Base-by-base conservation (phyloP, 2,888 invertebrate species). In the Orchesellides sinensis region DNA sequence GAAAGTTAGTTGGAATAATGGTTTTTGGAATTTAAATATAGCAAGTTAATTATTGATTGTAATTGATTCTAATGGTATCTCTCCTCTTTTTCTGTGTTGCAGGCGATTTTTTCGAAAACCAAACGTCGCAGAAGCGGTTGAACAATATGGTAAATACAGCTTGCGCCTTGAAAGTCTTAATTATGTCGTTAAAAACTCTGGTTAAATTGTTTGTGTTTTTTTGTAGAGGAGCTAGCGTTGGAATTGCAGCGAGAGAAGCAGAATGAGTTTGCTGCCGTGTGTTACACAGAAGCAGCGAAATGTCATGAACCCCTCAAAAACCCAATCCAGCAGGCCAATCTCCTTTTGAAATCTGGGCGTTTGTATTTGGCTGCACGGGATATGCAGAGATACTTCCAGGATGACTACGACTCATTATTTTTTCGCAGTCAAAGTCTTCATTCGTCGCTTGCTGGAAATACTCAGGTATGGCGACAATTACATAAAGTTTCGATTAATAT, bases 61-160 rank as follows among this genome's bases (percentile, higher is more conserved):
- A 70, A 19, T 23, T 23, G 32, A 5, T 32, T 32, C 32, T 32
- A 10, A 32, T 32, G 32, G 32, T 32, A 32, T 32, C 6, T 32
- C 5, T 32, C 6, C 10, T 6, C 32, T 40, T 40, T 40, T 40
- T 14, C n/a, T 5, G 1, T 40, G 10, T 69, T 69, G 2, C 65
- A 88, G 88, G 65, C 69, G 88, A 25, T 88, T 88, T 32, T 88
- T 88, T 23, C 82, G 88, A 12, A 88, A 88, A 63, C 88, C 88
- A 14, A 88, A 87, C 86, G 87, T 88, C 0, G 84, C 87, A 5
- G 88, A 88, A 66, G 87, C 88, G 1, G 83, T 87, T 8, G 85
- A 86, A 14, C 88, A 88, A 59, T 88, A 87, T 68, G 87, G 88
- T 88, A 69, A 69, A 68, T 73, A 5, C 12, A 14, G n/a, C n/a